Evolutionary conservation across 2,113 vertebrate species (phyloP), one percentile per base, ranked within the genome.

Genomic region (Megaptera novaeangliae): DNA sequence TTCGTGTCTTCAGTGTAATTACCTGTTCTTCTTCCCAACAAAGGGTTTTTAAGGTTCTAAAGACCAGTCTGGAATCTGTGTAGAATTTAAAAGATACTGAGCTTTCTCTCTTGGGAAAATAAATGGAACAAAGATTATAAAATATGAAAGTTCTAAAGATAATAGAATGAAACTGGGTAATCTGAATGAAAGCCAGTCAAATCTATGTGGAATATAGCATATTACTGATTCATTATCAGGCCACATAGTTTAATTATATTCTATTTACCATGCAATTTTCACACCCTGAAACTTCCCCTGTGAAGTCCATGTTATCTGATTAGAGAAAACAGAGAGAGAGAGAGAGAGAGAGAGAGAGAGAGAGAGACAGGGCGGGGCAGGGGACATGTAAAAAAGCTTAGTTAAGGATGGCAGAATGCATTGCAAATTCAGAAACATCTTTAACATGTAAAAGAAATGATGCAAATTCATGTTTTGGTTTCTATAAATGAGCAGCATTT

Each of bases 61-160:
- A 82, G 34, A 66, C 64, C 63, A 88, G 34, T 80, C 29, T 83
- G 44, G 75, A 90, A 89, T 59, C 72, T 92, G 31, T 57, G 66
- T 68, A 66, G 59, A 85, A 97, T 74, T 85, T 66, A 55, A 74
- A 94, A 81, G 36, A 61, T 52, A 17, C 27, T 87, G 64, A 94
- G 29, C 49, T 49, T 18, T 74, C 69, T 88, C 52, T 77, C 21
- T 39, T 82, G 20, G 44, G 29, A 36, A 95, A 85, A 55, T 86
- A 92, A 95, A 71, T 68, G 31, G 27, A 88, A 94, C 34, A 72
- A 95, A 63, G 31, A 89, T 94, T 83, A 55, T 93, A 87, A 96
- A 78, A 88, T 91, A 41, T 88, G 90, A 95, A 78, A 91, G 10
- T 75, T 96, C 69, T 91, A 94, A 89, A 97, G 91, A 91, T 96